phyloP scores from a whole-genome alignment of 1,140 invertebrate genomes.

The Oedothorax gibbosus region DNA sequence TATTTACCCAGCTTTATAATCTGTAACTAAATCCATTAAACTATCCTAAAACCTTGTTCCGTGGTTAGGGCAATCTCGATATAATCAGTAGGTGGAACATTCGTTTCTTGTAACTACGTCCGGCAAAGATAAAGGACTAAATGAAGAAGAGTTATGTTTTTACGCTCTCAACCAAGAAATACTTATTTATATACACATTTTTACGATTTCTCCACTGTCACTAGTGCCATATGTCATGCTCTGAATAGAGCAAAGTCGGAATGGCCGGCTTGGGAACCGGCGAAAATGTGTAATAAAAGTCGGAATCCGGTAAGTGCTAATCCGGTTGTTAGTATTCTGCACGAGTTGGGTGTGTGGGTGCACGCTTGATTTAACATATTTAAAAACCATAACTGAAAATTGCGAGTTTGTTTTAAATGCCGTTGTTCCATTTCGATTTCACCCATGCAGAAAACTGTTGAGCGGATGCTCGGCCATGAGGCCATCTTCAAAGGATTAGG shows the following conservation, averaged over 20 bases:
- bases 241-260: conserved; percentile 11
- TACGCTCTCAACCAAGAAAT: conserved; percentile 20
- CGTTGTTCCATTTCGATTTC: conserved; percentile 15
- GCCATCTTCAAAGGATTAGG: too few species aligned
- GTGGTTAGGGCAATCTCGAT: neutral
- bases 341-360: neutral
- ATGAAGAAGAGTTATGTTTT: neutral
- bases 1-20: too few species aligned
- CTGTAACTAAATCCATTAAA: too few species aligned
- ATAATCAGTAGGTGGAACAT: neutral
- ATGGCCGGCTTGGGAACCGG: neutral
- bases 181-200: conserved; percentile 37
- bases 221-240: conserved; percentile 25
- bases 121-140: conserved; percentile 6
- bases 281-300: conserved; percentile 15
- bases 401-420: conserved; percentile 8
- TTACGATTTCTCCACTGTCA: conserved; percentile 16
- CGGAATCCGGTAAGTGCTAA: conserved; percentile 13
- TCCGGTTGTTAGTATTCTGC: conserved; percentile 24
- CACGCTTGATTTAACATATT: conserved; percentile 19
- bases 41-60: too few species aligned
- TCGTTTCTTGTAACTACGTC: conserved; percentile 19
- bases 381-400: conserved; percentile 1
- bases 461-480: neutral
- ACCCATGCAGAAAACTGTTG: conserved; percentile 16